Conservation (phyloP, 1,140 invertebrate genomes). For the Drosophila triauraria region DNA sequence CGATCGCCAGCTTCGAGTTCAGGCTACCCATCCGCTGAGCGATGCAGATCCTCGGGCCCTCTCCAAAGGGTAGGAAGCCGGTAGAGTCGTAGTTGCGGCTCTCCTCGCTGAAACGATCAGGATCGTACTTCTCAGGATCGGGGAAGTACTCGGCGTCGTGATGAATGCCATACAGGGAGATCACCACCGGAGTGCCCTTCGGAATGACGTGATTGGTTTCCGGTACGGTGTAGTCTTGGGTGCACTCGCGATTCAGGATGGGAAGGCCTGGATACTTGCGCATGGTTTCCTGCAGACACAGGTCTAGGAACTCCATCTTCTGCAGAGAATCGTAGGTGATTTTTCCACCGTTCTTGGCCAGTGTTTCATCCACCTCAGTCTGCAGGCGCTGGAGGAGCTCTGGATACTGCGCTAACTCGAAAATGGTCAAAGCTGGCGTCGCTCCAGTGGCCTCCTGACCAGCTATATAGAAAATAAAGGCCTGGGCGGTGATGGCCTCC, state of each 20-base stretch:
- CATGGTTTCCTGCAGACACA: slow-evolving; percentile 86
- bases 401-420: slow-evolving; percentile 87
- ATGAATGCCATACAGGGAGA: slow-evolving; percentile 85
- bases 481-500: slow-evolving; percentile 87
- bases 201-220: slow-evolving; percentile 80
- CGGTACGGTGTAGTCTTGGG: slow-evolving; percentile 84
- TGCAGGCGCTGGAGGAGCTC: slow-evolving; percentile 87
- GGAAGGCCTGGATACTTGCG: slow-evolving; percentile 87
- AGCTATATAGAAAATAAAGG: slow-evolving; percentile 89
- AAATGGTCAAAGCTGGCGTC: slow-evolving; percentile 87
- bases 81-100: slow-evolving; percentile 76
- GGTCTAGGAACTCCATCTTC: slow-evolving; percentile 87
- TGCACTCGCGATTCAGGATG: slow-evolving; percentile 85
- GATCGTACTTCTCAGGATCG: slow-evolving; percentile 89
- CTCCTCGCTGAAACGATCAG: slow-evolving; percentile 87
- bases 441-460: slow-evolving; percentile 91
- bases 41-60: slow-evolving; percentile 87
- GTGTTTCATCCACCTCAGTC: slow-evolving; percentile 86
- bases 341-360: slow-evolving; percentile 84
- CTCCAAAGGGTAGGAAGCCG: slow-evolving; percentile 89
- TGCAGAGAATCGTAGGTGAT: slow-evolving; percentile 86
- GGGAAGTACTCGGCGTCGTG: slow-evolving; percentile 87
- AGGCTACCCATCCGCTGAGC: slow-evolving; percentile 68
- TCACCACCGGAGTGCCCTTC: slow-evolving; percentile 85
- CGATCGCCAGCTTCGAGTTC: slow-evolving; percentile 63